These are phyloP conservation scores for Triops longicaudatus DNA, from an alignment of 1,140 invertebrate genomes.

Conservation along the genomic window DNA sequence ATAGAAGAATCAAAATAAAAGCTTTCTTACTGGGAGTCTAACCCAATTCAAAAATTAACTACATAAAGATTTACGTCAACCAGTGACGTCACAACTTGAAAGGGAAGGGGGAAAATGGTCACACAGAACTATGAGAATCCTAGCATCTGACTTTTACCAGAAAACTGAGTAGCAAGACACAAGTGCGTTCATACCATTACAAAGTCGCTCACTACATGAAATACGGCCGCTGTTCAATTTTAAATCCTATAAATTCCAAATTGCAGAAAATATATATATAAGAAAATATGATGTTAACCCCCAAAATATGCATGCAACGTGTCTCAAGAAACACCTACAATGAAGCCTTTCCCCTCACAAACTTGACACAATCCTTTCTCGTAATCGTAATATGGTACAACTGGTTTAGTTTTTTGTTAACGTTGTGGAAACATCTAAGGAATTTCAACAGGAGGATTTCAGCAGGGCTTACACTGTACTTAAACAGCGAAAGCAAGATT, in stretches of 20 bases:
- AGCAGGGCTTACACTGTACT: neutral
- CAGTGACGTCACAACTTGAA: neutral
- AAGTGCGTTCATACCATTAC: neutral
- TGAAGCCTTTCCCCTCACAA: neutral
- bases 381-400: neutral
- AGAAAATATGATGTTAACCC: neutral
- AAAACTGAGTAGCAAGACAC: neutral
- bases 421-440: neutral
- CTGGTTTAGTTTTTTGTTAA: neutral
- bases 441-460: neutral
- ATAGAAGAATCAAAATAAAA: neutral
- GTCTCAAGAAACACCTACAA: neutral
- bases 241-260: neutral
- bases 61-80: neutral
- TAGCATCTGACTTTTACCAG: constrained; percentile 7
- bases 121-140: neutral
- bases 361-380: neutral
- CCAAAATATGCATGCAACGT: constrained; percentile 1
- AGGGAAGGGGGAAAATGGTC: neutral
- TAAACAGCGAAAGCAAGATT: neutral
- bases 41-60: neutral
- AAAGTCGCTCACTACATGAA: neutral
- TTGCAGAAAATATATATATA: neutral
- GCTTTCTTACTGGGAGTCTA: neutral
- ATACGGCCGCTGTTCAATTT: neutral